A percentile compares a stretch with the other conserved stretches of the same genome.
phyloP scores from a whole-genome alignment of 2,888 invertebrate genomes.

The Ariolimax columbianus region DNA sequence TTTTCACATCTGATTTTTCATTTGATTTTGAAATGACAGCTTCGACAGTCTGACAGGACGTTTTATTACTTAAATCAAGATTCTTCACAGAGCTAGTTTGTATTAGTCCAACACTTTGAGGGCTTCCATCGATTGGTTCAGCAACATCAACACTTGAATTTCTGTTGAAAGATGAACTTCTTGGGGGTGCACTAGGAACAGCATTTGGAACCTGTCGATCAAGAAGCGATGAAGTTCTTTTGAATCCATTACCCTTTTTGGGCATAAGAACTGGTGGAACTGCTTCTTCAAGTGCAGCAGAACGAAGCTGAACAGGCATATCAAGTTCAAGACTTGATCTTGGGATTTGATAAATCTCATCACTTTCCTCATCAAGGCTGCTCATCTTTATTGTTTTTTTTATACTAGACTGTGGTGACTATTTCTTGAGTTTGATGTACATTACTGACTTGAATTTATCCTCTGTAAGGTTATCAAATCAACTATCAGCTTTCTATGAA shows the following conservation, averaged over 20 bases:
- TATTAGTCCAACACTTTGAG: background rate
- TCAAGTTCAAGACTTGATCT: background rate
- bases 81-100: background rate
- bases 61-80: background rate
- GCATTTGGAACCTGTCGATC: background rate
- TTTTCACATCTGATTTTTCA: background rate
- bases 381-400: background rate
- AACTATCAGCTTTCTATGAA: background rate
- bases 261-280: slow-evolving; percentile 37
- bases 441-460: background rate
- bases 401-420: background rate
- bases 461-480: background rate
- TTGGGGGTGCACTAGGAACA: slow-evolving; percentile 12
- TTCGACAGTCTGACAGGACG: background rate
- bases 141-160: background rate
- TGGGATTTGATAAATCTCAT: slow-evolving; percentile 30
- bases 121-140: background rate
- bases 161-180: background rate
- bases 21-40: background rate
- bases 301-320: background rate
- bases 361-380: background rate
- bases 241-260: slow-evolving; percentile 13
- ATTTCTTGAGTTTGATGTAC: background rate
- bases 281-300: background rate
- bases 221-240: slow-evolving; percentile 18